These are phyloP conservation scores for Elanus axillaris DNA, from an alignment of 2,113 vertebrate species.

Conservation along the genomic window DNA sequence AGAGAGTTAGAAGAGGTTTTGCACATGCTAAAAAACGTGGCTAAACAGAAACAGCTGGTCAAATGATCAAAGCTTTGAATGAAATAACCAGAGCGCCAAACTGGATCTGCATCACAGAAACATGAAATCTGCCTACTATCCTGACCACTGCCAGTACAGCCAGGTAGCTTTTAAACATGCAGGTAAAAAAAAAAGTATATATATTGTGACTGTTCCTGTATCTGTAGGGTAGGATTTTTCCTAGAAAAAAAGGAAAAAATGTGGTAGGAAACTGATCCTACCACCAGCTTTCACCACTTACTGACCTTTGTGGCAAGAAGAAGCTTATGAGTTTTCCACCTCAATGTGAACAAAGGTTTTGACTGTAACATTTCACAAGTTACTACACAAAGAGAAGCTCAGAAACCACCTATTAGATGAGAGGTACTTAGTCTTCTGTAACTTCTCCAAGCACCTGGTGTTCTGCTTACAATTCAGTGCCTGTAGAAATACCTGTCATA, in stretches of 20 bases:
- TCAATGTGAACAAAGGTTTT: background rate
- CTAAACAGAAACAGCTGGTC: background rate
- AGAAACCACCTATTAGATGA: background rate
- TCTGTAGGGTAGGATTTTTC: background rate
- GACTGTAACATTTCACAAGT: background rate
- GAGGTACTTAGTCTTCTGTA: background rate
- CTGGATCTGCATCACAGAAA: background rate
- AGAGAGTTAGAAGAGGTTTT: background rate
- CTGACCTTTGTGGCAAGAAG: background rate
- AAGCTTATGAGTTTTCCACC: background rate
- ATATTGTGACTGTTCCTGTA: background rate
- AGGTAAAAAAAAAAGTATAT: background rate
- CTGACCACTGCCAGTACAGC: background rate
- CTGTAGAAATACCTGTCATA: constrained; percentile 41
- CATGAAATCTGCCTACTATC: background rate
- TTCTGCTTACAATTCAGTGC: constrained; percentile 27
- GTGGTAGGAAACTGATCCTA: background rate
- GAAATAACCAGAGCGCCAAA: background rate
- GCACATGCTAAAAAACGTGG: background rate
- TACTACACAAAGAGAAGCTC: background rate
- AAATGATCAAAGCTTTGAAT: background rate
- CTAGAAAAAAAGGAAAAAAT: background rate
- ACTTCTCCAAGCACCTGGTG: background rate
- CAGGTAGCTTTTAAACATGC: background rate
- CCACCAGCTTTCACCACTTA: background rate